These are phyloP conservation scores for Drosophila parvula DNA, from an alignment of 1,140 invertebrate genomes.

Conservation along the genomic window DNA sequence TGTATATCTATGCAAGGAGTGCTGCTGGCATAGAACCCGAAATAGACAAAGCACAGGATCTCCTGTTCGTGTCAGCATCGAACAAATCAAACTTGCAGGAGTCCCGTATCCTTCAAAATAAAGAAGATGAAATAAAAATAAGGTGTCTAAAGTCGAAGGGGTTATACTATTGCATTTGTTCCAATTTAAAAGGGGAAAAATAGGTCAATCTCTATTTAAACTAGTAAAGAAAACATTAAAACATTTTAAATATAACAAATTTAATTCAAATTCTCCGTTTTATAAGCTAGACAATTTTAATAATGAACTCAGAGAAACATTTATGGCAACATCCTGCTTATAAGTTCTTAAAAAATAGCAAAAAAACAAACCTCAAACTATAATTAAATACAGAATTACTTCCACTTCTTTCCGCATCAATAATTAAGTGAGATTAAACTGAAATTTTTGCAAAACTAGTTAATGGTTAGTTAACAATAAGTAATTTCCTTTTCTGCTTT, in stretches of 20 bases:
- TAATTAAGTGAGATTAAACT: background rate
- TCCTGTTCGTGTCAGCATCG: constrained; percentile 19
- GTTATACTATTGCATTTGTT: background rate
- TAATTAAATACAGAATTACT: background rate
- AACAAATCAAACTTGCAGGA: constrained; percentile 17
- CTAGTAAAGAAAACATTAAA: background rate
- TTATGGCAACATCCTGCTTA: background rate
- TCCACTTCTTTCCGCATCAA: background rate
- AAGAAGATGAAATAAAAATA: background rate
- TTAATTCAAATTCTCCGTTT: background rate
- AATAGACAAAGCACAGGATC: constrained; percentile 29
- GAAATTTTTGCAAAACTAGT: background rate
- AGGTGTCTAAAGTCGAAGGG: background rate
- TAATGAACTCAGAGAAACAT: background rate
- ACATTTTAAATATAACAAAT: background rate
- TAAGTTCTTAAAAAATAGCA: background rate
- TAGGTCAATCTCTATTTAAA: background rate
- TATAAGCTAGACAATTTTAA: background rate
- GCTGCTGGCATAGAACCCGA: constrained; percentile 26
- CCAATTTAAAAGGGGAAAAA: background rate
- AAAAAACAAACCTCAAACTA: background rate
- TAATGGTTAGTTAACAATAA: background rate
- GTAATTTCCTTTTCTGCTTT: constrained; percentile 1
- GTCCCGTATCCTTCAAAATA: background rate
- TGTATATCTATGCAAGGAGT: constrained; percentile 20